Percentiles rank a stretch among this genome's conserved stretches.
phyloP scores from a whole-genome alignment of 2,888 invertebrate species.

The Drosophila anomalata region DNA sequence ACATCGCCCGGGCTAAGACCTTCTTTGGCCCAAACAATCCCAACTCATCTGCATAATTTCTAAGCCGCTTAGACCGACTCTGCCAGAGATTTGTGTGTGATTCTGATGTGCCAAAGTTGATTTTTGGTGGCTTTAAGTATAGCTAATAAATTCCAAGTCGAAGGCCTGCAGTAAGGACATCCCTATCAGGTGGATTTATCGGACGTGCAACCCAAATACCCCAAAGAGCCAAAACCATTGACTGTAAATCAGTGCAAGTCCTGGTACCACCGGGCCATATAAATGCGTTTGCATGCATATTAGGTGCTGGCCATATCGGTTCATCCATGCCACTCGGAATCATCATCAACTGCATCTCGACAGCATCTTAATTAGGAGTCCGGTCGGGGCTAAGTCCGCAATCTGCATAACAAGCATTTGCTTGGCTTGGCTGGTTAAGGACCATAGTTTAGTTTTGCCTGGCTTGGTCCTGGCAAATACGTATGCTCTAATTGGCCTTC shows the following conservation, averaged over 20 bases:
- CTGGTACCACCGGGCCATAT: neutral
- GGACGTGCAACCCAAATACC: slow-evolving; percentile 19
- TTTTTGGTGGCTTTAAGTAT: slow-evolving; percentile 23
- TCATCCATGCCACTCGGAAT: slow-evolving; percentile 11
- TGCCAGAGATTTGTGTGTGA: slow-evolving; percentile 18
- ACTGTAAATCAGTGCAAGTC: slow-evolving; percentile 30
- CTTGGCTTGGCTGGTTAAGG: slow-evolving; percentile 11
- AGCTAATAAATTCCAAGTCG: slow-evolving; percentile 11
- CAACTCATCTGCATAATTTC: slow-evolving; percentile 48
- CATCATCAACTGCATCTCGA: slow-evolving; percentile 54
- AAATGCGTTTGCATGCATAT: slow-evolving; percentile 33
- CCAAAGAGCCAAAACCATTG: slow-evolving; percentile 4
- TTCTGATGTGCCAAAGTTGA: slow-evolving; percentile 12
- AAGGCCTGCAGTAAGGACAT: neutral
- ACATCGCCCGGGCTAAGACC: slow-evolving; percentile 21
- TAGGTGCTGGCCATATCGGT: slow-evolving; percentile 33
- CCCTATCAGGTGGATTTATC: slow-evolving; percentile 27
- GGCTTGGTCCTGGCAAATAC: slow-evolving; percentile 32
- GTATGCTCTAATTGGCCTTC: slow-evolving; percentile 41
- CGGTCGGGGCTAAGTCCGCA: slow-evolving; percentile 57
- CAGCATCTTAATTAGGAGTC: slow-evolving; percentile 73
- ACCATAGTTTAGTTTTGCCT: slow-evolving; percentile 19
- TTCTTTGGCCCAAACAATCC: slow-evolving; percentile 30
- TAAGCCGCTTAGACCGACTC: slow-evolving; percentile 35
- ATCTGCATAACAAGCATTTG: slow-evolving; percentile 58